A percentile compares a stretch with the other conserved stretches of the same genome.
Conservation (phyloP, 2,113 vertebrate genomes). For the Rhabdomys dilectus region DNA sequence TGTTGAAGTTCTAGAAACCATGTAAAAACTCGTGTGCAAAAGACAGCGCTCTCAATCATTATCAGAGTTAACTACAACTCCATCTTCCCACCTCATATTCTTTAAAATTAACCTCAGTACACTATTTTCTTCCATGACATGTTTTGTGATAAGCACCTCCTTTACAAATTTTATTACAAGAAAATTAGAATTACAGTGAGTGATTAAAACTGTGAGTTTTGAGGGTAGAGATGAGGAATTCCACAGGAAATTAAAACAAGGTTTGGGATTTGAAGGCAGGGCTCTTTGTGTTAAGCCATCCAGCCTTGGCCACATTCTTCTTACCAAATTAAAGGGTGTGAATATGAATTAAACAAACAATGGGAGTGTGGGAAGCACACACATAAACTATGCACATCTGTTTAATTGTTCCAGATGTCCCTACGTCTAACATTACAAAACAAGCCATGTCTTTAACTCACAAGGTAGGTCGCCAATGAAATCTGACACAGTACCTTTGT, state of each 20-base stretch:
- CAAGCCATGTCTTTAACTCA: background rate
- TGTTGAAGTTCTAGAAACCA: background rate
- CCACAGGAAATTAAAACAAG: background rate
- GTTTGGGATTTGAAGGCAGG: background rate
- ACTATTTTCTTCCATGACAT: background rate
- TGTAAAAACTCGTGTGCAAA: background rate
- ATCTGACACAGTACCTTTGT: background rate
- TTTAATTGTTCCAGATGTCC: slow-evolving; percentile 23
- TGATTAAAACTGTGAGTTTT: background rate
- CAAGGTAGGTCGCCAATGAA: background rate
- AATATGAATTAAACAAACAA: slow-evolving; percentile 57
- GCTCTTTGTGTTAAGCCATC: background rate
- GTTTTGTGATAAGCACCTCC: background rate
- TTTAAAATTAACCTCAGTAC: background rate
- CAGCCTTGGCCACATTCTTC: background rate
- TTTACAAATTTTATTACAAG: background rate
- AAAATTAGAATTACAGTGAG: background rate
- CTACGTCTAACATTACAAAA: background rate
- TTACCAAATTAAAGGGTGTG: slow-evolving; percentile 51
- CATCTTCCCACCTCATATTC: background rate
- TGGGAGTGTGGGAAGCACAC: slow-evolving; percentile 4
- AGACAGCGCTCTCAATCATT: background rate
- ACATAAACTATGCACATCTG: slow-evolving; percentile 6
- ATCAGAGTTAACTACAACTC: background rate
- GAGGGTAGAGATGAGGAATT: background rate